Conservation (phyloP, 2,888 invertebrate species). For the Athetis lepigone region DNA sequence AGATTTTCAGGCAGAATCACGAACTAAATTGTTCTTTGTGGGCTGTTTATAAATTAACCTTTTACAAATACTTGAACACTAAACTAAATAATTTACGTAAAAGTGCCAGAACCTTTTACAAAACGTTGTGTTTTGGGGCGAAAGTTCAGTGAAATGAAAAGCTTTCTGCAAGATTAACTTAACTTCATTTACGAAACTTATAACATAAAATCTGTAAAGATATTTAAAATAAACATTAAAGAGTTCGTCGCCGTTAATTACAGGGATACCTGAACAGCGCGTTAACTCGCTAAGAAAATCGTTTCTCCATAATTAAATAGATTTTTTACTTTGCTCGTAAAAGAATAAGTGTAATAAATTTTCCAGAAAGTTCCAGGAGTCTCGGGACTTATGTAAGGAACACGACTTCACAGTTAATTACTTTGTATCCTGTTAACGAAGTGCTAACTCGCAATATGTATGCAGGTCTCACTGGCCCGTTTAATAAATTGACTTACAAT, state of each 20-base stretch:
- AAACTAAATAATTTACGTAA: constrained; percentile 24
- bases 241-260: constrained; percentile 16
- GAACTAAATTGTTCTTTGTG: background rate
- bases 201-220: constrained; percentile 30
- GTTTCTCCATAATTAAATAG: constrained; percentile 71
- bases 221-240: constrained; percentile 38
- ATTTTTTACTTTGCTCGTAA: constrained; percentile 70
- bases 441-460: constrained; percentile 80
- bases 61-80: background rate
- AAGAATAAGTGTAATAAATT: constrained; percentile 79
- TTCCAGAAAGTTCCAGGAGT: constrained; percentile 63
- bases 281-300: constrained; percentile 59
- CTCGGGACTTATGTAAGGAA: constrained; percentile 73
- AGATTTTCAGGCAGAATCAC: background rate
- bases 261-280: constrained; percentile 12
- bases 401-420: constrained; percentile 81
- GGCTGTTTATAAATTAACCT: constrained; percentile 16
- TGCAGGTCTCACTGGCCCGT: constrained; percentile 66
- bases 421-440: constrained; percentile 83
- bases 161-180: constrained; percentile 28
- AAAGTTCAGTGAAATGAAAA: constrained; percentile 28
- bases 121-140: background rate
- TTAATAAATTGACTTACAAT: constrained; percentile 68
- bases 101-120: background rate
- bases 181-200: constrained; percentile 17